phyloP scores from a whole-genome alignment of 2,113 vertebrate species.

The Cettia cetti region DNA sequence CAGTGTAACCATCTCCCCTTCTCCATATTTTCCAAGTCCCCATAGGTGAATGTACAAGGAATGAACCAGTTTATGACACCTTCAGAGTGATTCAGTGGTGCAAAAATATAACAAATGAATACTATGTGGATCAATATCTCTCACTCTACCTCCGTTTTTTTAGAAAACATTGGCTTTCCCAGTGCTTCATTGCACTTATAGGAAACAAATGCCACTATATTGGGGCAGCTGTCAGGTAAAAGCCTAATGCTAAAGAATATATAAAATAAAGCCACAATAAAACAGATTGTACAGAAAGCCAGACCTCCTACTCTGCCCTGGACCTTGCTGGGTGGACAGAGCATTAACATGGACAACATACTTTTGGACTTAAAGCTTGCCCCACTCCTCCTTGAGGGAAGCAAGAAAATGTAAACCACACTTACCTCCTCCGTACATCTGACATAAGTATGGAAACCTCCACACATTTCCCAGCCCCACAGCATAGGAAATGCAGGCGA shows the following conservation, averaged over 20 bases:
- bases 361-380: background rate
- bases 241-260: background rate
- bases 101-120: background rate
- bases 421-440: constrained; percentile 95
- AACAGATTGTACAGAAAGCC: background rate
- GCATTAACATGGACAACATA: background rate
- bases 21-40: background rate
- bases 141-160: background rate
- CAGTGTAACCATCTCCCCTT: background rate
- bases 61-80: background rate
- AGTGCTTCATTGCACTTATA: background rate
- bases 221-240: background rate
- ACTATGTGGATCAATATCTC: background rate
- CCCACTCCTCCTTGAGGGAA: background rate
- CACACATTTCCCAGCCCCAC: constrained; percentile 95
- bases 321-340: background rate
- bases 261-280: background rate
- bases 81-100: background rate
- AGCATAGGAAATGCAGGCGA: constrained; percentile 91
- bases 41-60: background rate
- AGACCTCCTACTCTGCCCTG: background rate
- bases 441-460: constrained; percentile 95
- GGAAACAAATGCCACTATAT: background rate
- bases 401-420: constrained; percentile 2
- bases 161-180: background rate